A percentile compares a stretch with the other conserved stretches of the same genome.
Conservation (phyloP, 2,888 invertebrate genomes). For the Stomorhina lunata region DNA sequence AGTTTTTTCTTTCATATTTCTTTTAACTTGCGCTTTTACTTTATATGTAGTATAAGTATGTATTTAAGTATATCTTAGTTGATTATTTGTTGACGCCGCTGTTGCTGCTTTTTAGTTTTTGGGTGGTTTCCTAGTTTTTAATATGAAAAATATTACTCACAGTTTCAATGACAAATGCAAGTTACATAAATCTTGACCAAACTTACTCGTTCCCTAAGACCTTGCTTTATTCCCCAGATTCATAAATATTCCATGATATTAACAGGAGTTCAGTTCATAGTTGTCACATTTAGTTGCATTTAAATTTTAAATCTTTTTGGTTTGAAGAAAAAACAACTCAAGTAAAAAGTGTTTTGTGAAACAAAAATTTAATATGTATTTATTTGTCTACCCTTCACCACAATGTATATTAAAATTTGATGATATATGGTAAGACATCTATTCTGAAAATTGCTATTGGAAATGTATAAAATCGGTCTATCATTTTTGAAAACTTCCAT, state of each 20-base stretch:
- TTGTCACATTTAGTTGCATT: not conserved
- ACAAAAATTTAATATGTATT: too few species aligned
- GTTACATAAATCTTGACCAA: conserved; percentile 19
- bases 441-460: too few species aligned
- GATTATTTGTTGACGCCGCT: not conserved
- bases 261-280: not conserved
- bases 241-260: not conserved
- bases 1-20: not conserved
- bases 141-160: conserved; percentile 6
- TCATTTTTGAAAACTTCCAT: too few species aligned
- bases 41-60: too few species aligned
- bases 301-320: not conserved
- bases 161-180: conserved; percentile 7
- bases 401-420: too few species aligned
- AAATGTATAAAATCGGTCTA: too few species aligned
- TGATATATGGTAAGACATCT: too few species aligned
- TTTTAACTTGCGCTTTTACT: not conserved
- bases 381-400: too few species aligned
- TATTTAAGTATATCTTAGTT: not conserved
- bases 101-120: not conserved
- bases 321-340: not conserved
- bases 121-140: not conserved
- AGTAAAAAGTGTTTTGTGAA: too few species aligned
- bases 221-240: not conserved
- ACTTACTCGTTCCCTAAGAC: not conserved